Evolutionary conservation across 2,113 vertebrate species (phyloP), one percentile per base, ranked within the genome.

Genomic region (Ailuropoda melanoleuca): DNA sequence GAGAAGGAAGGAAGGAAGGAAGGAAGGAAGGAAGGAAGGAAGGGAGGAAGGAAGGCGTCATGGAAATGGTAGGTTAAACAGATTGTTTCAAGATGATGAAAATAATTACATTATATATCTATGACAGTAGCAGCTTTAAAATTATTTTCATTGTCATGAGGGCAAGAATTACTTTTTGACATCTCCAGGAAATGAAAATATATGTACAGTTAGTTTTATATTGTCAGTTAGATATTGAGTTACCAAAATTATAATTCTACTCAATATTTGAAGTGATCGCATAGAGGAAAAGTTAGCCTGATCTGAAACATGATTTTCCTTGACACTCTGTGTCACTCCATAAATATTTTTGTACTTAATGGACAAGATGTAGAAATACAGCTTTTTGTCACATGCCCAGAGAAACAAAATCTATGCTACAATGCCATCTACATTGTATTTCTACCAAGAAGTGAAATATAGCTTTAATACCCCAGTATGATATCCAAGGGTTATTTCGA

Each of bases 171-270:
- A 90, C 26, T 96, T 86, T 88, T 56, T 95, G 43, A 75, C 17
- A 80, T 81, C n/a, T 93, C 37, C 55, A 78, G 53, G 60, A 46
- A 96, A 95, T 26, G 10, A 24, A 46, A 18, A 29, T 14, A 53
- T 87, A 94, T 72, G n/a, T 46, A 43, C 2, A 66, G 50, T 93
- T 93, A 58, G n/a, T 66, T 95, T 58, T 80, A 91, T 64, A 88
- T 14, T 83, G 31, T 95, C 83, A 96, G 14, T 90, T 58, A 75
- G 48, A 29, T 58, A 80, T 31, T 21, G 82, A 72, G 55, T 93
- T 77, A 80, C 48, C 14, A 74, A 93, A 80, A 93, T 78, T 80
- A 46, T 84, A 87, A 87, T 56, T 95, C 64, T 93, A 82, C 46
- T 88, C 48, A 84, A 56, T 78, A 74, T 50, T 70, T 90, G 88